Base-by-base conservation (phyloP, 1,140 invertebrate genomes). In the Leptopilina clavipes region DNA sequence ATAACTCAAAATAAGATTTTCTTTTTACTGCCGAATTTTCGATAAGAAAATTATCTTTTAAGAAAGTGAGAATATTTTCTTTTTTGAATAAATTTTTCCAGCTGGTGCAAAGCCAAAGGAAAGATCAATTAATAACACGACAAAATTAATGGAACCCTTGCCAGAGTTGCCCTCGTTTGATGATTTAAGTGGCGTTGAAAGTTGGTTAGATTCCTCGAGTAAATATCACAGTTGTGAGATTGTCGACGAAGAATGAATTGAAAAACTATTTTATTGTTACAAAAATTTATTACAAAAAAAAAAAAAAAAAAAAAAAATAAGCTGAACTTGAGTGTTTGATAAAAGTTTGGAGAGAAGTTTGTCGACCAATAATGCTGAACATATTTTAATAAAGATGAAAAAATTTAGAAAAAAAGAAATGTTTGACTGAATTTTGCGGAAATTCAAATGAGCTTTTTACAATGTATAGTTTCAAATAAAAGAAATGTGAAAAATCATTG, bases 171-270 rank as follows among this genome's bases (percentile, higher is more conserved):
- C 92, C 0, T 94, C 93, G 0, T 92, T 90, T 14, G 94, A 94
- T 76, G 94, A 94, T 81, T 84, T 94, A 22, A 93, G 92, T 7
- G 92, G 92, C 25, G 91, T 93, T 1, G 94, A 95, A 81, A 94
- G 92, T 81, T 94, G 94, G 91, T 89, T 94, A 3, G 94, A 95
- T 79, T 94, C 93, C 0, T 94, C 93, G 37, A 94, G 94, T 52
- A 94, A 95, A 84, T 95, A 94, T 83, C 94, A 95, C 84, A 94
- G 92, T 82, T 94, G 94, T 78, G 94, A 95, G 86, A 90, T 94
- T 11, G 93, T 94, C 0, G 93, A 93, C 82, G 93, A 92, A 72
- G 92, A 93, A 70, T 93, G 90, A 83, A 88, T 31, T 31, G 12
- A 65, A 65, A 31, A 65, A 65, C 22, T 12, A 11, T 22, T 59